Evolutionary conservation across 2,113 vertebrate species (phyloP).

Genomic region (Prolemur simus): DNA sequence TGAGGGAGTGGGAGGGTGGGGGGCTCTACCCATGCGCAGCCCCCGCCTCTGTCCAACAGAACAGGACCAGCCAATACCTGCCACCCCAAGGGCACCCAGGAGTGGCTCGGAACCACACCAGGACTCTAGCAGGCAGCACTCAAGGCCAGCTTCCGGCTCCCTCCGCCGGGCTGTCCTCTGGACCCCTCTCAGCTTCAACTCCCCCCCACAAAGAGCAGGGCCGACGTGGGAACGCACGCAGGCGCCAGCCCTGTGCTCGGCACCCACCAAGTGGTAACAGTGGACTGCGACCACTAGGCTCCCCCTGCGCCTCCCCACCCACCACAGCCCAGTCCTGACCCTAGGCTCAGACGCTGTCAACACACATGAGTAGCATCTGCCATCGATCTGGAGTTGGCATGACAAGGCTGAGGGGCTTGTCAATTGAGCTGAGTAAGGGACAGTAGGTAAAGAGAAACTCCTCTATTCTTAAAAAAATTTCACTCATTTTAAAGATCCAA

Average conservation of each 20-base stretch:
- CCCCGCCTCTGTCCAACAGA: not conserved
- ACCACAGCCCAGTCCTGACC: not conserved
- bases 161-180: not conserved
- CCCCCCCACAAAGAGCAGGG: not conserved
- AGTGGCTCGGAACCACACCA: not conserved
- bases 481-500: not conserved
- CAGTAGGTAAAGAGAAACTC: not conserved
- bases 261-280: rapidly evolving
- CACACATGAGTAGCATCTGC: not conserved
- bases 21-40: not conserved
- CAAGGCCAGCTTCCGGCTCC: not conserved
- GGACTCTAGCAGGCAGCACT: not conserved
- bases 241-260: not conserved
- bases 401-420: not conserved
- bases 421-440: not conserved
- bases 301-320: rapidly evolving
- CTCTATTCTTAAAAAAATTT: conserved; percentile 9
- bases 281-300: rapidly evolving
- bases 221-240: rapidly evolving
- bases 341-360: not conserved
- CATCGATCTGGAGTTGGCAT: not conserved
- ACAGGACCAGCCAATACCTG: not conserved
- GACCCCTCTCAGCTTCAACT: too few species aligned
- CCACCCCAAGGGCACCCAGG: not conserved
- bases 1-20: rapidly evolving